phyloP scores from a whole-genome alignment of 2,888 invertebrate species.

The Amiota mariae region DNA sequence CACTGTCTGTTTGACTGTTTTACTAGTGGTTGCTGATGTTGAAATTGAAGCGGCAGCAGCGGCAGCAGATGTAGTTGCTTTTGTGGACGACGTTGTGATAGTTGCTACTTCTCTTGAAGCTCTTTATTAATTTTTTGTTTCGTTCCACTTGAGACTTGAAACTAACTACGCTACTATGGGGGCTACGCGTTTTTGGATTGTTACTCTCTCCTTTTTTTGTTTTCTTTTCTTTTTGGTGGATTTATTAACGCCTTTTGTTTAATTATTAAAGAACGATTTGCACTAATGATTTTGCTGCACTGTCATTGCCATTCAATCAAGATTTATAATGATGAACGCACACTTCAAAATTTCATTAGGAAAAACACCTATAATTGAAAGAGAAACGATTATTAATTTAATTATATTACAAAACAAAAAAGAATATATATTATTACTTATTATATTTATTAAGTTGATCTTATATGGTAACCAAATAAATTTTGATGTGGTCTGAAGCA shows the following conservation, averaged over 20 bases:
- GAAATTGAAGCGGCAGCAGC: slow-evolving; percentile 45
- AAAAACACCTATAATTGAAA: slow-evolving; percentile 5
- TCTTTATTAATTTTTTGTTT: slow-evolving; percentile 5
- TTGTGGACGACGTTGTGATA: slow-evolving; percentile 63
- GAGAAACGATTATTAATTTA: no score
- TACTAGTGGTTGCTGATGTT: slow-evolving; percentile 7
- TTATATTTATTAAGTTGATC: neutral
- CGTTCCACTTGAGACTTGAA: no score
- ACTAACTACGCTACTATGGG: no score
- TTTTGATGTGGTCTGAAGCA: no score
- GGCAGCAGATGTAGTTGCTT: slow-evolving; percentile 63
- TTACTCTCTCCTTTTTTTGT: slow-evolving; percentile 31
- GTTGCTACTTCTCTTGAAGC: no score
- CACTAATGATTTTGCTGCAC: no score
- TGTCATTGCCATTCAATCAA: no score
- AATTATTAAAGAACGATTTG: no score
- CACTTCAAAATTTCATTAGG: slow-evolving; percentile 13
- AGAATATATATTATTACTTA: neutral
- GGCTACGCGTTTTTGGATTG: no score
- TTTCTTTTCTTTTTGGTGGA: slow-evolving; percentile 22
- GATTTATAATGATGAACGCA: no score
- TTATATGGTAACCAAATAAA: no score
- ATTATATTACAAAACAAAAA: neutral
- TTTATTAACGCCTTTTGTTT: neutral
- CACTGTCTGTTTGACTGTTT: slow-evolving; percentile 34